Conservation (phyloP, 1,140 invertebrate genomes). For the Lasioglossum baleicum region DNA sequence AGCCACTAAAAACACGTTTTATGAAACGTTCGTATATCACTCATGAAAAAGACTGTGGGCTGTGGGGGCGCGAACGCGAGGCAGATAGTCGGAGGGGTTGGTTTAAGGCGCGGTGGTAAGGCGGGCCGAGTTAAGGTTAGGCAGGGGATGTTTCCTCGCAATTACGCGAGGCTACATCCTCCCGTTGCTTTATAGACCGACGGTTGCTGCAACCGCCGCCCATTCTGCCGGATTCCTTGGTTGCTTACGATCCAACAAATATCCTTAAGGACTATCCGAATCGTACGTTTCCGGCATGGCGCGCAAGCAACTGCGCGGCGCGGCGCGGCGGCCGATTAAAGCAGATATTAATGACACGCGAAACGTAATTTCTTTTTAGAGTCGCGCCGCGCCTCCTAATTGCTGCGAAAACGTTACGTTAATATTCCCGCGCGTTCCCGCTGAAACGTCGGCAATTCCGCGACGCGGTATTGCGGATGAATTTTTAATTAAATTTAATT, state of each 20-base stretch:
- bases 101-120: slow-evolving; percentile 44
- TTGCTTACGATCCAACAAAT: slow-evolving; percentile 49
- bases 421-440: not conserved
- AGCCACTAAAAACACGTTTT: not conserved
- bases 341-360: slow-evolving; percentile 3
- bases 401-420: not conserved
- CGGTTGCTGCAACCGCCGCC: slow-evolving; percentile 32
- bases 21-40: not conserved
- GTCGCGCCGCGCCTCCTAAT: slow-evolving; percentile 5
- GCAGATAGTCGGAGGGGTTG: slow-evolving; percentile 16
- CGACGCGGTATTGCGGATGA: not conserved
- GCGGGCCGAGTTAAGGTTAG: slow-evolving; percentile 43
- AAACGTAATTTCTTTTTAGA: not conserved
- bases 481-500: slow-evolving; percentile 37
- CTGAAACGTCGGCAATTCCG: not conserved
- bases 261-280: slow-evolving; percentile 35
- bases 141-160: slow-evolving; percentile 45
- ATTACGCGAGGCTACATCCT: slow-evolving; percentile 47
- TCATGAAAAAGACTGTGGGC: slow-evolving; percentile 35
- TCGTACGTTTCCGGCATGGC: slow-evolving; percentile 14
- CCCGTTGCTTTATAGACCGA: slow-evolving; percentile 49
- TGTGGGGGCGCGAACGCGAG: not conserved
- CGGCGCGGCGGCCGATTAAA: not conserved
- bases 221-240: slow-evolving; percentile 40
- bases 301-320: no score